Conservation (phyloP, 2,888 invertebrate species). For the Hololepta plana region DNA sequence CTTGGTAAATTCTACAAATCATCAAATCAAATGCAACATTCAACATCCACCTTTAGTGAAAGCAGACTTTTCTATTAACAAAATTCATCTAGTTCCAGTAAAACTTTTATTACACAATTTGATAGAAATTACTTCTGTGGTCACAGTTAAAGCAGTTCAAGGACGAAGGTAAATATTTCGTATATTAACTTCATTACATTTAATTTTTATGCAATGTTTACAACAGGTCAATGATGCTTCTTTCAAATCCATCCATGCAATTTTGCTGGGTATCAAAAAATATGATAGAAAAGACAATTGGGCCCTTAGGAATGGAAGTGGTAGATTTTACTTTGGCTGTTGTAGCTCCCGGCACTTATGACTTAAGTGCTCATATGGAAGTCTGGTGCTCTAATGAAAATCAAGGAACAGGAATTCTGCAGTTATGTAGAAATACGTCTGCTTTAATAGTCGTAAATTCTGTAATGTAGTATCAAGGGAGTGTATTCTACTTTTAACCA, state of each 20-base stretch:
- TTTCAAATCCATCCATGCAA: conserved; percentile 20
- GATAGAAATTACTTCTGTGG: conserved; percentile 34
- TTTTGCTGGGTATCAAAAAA: conserved; percentile 24
- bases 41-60: conserved; percentile 35
- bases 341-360: conserved; percentile 46
- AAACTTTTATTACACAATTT: conserved; percentile 48
- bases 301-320: conserved; percentile 19
- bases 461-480: no score
- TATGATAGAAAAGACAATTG: conserved; percentile 17
- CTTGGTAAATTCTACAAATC: no score
- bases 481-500: no score
- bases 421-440: conserved; percentile 21
- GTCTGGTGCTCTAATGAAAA: conserved; percentile 23
- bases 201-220: no score
- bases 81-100: conserved; percentile 49
- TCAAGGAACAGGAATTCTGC: conserved; percentile 17
- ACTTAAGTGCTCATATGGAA: conserved; percentile 43
- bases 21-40: conserved; percentile 40
- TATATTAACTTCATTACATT: no score
- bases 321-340: conserved; percentile 33
- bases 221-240: conserved; percentile 12
- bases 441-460: conserved; percentile 17
- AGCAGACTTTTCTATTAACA: conserved; percentile 42
- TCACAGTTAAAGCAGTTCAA: conserved; percentile 41
- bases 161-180: conserved; percentile 38